Conservation (phyloP, 1,140 invertebrate species). For the Laodelphax striatellus region DNA sequence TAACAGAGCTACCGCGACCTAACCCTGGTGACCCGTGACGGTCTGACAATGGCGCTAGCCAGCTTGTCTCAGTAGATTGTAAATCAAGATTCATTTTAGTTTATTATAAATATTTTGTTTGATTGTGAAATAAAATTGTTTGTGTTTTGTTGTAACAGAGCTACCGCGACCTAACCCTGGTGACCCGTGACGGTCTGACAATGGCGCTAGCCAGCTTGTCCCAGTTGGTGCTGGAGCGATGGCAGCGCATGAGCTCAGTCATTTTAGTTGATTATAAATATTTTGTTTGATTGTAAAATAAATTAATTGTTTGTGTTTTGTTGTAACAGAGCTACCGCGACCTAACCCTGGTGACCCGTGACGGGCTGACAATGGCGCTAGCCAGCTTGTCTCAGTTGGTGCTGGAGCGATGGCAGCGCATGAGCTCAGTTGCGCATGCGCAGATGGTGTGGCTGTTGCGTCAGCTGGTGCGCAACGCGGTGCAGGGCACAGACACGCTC, state of each 20-base stretch:
- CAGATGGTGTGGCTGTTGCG: slow-evolving; percentile 76
- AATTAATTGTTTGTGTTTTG: neutral
- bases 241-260: slow-evolving; percentile 73
- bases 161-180: slow-evolving; percentile 82
- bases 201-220: slow-evolving; percentile 69
- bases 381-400: slow-evolving; percentile 72
- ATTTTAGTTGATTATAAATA: too few species aligned
- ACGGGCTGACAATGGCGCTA: slow-evolving; percentile 73
- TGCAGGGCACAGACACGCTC: slow-evolving; percentile 74
- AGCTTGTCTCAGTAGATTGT: slow-evolving; percentile 73
- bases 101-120: too few species aligned
- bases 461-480: slow-evolving; percentile 82
- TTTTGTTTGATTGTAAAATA: too few species aligned
- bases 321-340: slow-evolving; percentile 68
- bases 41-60: slow-evolving; percentile 64
- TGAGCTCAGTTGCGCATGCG: slow-evolving; percentile 63
- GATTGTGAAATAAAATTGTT: too few species aligned
- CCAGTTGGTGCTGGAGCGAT: slow-evolving; percentile 71
- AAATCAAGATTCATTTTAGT: too few species aligned
- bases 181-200: slow-evolving; percentile 77
- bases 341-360: slow-evolving; percentile 75
- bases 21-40: slow-evolving; percentile 79
- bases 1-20: slow-evolving; percentile 77
- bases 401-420: slow-evolving; percentile 76
- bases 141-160: slow-evolving; percentile 39